These are phyloP conservation scores for Spatulosminthurus flaviceps DNA, from an alignment of 2,888 invertebrate genomes.

Conservation along the genomic window DNA sequence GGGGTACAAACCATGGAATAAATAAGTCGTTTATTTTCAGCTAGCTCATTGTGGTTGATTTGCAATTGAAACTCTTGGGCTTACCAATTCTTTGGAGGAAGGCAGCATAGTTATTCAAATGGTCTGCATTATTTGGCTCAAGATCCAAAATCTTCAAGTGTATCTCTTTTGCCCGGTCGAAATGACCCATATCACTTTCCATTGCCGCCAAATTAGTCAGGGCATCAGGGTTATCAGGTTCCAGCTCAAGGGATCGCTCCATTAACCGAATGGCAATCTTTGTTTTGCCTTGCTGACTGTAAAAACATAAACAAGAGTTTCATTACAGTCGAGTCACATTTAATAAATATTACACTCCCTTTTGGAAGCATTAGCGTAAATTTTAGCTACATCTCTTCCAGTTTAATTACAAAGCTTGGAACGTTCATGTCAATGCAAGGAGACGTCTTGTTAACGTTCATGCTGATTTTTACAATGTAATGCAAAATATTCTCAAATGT, in stretches of 20 bases:
- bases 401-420: no score
- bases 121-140: constrained; percentile 76
- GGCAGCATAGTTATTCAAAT: constrained; percentile 76
- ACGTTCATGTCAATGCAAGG: no score
- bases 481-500: no score
- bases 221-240: constrained; percentile 61
- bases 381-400: no score
- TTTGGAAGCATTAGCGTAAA: no score
- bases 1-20: no score
- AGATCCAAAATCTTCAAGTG: constrained; percentile 65
- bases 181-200: constrained; percentile 61
- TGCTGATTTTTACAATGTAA: no score
- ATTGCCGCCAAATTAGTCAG: constrained; percentile 63
- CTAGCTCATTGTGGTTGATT: neutral
- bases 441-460: no score
- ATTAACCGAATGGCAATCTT: constrained; percentile 60
- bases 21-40: no score
- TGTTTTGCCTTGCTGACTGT: constrained; percentile 62
- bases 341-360: no score
- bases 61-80: neutral
- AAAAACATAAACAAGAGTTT: constrained; percentile 10
- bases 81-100: constrained; percentile 72
- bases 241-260: constrained; percentile 62
- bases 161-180: constrained; percentile 58
- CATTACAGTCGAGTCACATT: no score